Evolutionary conservation across 2,797 vertebrate species (phyloP), one percentile per base, ranked within the genome.

Genomic region (Oreortyx pictus): DNA sequence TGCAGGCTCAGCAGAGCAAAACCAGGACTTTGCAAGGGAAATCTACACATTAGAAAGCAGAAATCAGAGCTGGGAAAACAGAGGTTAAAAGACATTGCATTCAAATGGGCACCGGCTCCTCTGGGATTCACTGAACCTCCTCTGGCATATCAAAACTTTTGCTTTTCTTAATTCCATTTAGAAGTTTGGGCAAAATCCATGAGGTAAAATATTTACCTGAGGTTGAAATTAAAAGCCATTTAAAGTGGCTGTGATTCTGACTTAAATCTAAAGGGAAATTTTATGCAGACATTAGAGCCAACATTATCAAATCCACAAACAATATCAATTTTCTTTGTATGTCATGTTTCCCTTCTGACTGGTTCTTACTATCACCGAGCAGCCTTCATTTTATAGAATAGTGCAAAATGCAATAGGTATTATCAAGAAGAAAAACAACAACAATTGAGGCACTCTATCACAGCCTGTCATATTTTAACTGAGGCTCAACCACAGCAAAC

Each of bases 381-480:
- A 92, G 25, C 14, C 39, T 92, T 96, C 88, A 61, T 84, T 96
- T 95, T 93, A 95, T 64, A 95, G 64, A 83, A 33, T 84, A 82
- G 37, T 82, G 66, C 56, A 92, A 89, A 91, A 78, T 86, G 46
- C 76, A 89, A 60, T 64, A 52, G 52, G 33, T 86, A 82, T 94
- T 94, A 93, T 94, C 88, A 93, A 73, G 85, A 86, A 93, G 88
- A 88, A 89, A 92, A 88, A 84, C 75, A 94, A 47, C n/a, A 71
- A 64, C 54, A 91, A 78, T 75, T 86, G 71, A 96, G 31, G 46
- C 66, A 81, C 70, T 96, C 80, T 79, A 46, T 96, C 95, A 97
- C 94, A 97, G 54, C 57, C 82, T 93, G 90, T 94, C 88, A 50
- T 71, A 87, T 95, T 96, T 94, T 94, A 94, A 95, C 87, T 46